A percentile compares a stretch with the other conserved stretches of the same genome.
Conservation (phyloP, 2,888 invertebrate species). For the Tridacna gigas region DNA sequence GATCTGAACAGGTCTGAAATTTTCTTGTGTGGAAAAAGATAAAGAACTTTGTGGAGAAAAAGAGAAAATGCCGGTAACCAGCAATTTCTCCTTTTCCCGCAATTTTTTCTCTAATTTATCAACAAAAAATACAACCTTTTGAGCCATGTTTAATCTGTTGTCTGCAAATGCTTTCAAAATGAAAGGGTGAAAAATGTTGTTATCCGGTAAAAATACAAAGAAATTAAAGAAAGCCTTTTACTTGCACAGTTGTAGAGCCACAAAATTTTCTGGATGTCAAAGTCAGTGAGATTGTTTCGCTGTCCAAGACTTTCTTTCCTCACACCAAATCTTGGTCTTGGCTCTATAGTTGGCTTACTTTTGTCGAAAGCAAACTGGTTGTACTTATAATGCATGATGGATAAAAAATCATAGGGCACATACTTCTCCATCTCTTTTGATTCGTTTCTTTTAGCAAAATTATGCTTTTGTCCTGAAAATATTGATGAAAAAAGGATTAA, state of each 20-base stretch:
- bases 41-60: no score
- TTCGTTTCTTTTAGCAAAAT: slow-evolving; percentile 1
- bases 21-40: no score
- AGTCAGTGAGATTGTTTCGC: slow-evolving; percentile 82
- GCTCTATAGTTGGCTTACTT: slow-evolving; percentile 33
- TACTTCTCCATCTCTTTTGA: slow-evolving; percentile 14
- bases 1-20: no score
- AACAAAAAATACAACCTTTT: no score
- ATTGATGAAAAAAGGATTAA: no score
- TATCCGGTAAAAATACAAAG: no score
- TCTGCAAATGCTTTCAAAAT: no score
- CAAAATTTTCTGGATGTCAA: slow-evolving; percentile 84
- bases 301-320: slow-evolving; percentile 85
- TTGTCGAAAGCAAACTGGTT: slow-evolving; percentile 39
- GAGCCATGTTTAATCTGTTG: no score
- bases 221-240: background rate
- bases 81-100: no score
- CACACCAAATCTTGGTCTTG: slow-evolving; percentile 20
- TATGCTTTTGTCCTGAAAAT: background rate
- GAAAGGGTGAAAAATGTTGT: no score
- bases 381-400: slow-evolving; percentile 58
- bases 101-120: no score
- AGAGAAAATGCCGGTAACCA: no score
- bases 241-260: slow-evolving; percentile 83
- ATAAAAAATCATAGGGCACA: slow-evolving; percentile 39